Conservation (phyloP, 2,888 invertebrate species). For the Gastracanthus pulcherrimus region DNA sequence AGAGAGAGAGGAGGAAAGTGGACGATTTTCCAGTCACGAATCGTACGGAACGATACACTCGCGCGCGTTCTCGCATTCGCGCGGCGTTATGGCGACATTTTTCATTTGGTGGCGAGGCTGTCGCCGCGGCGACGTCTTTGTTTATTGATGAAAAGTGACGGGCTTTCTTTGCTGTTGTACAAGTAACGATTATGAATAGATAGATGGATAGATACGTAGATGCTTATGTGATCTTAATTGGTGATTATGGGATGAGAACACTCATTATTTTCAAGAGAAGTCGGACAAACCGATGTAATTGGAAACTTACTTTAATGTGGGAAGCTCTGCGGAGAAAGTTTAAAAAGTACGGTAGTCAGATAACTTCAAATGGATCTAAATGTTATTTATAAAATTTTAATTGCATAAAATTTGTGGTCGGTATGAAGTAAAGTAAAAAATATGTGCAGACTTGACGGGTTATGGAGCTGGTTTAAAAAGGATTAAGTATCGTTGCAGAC, state of each 20-base stretch:
- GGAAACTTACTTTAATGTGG: too few relatives aligned
- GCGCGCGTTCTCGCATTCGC: conserved; percentile 18
- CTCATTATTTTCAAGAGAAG: too few relatives aligned
- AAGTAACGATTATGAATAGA: too few relatives aligned
- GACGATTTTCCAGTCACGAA: conserved; percentile 48
- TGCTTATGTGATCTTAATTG: too few relatives aligned
- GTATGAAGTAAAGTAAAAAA: background rate
- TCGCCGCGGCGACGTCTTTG: background rate
- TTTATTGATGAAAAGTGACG: background rate
- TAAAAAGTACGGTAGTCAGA: too few relatives aligned
- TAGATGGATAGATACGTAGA: too few relatives aligned
- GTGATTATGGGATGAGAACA: too few relatives aligned
- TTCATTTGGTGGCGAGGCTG: conserved; percentile 37
- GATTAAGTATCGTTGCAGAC: background rate
- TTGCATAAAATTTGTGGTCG: background rate
- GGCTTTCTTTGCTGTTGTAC: background rate
- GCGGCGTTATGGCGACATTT: conserved; percentile 5
- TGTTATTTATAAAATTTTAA: background rate
- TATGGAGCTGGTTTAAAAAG: background rate
- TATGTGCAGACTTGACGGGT: too few relatives aligned
- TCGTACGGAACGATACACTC: conserved; percentile 21
- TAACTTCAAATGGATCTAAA: background rate
- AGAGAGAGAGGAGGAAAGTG: background rate
- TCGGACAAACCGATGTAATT: too few relatives aligned
- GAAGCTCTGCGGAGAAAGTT: too few relatives aligned